Evolutionary conservation across 23 tunicate genomes (phyloP).

Genomic region (Corella eumyota): DNA sequence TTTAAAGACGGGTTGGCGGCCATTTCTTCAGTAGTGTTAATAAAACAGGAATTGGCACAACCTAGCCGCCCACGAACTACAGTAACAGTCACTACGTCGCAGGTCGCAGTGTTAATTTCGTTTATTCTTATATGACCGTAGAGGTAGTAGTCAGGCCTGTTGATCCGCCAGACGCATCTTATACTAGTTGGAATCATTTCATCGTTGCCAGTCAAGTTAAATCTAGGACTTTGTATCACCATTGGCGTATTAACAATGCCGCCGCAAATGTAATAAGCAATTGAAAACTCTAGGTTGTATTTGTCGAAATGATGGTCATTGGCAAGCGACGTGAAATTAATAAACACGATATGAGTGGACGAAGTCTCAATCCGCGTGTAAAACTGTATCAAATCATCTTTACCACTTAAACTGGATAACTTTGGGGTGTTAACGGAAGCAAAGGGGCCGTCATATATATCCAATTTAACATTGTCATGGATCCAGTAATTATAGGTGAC

Average conservation of each 20-base stretch:
- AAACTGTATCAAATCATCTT: too few relatives aligned
- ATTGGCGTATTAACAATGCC: conserved; percentile 3
- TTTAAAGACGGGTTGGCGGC: too few relatives aligned
- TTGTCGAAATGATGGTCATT: too few relatives aligned
- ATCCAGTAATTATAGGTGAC: conserved; percentile 1
- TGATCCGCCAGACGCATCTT: conserved; percentile 17
- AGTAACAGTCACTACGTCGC: conserved; percentile 12
- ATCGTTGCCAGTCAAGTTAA: not conserved
- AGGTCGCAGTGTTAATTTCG: not conserved
- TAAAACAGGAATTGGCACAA: not conserved
- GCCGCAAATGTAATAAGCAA: conserved; percentile 10
- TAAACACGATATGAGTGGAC: conserved; percentile 3
- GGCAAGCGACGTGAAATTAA: conserved; percentile 3
- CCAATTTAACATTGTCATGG: not conserved
- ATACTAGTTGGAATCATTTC: conserved; percentile 1
- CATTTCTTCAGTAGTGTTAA: not conserved
- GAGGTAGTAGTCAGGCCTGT: conserved; percentile 8
- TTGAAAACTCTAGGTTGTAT: not conserved
- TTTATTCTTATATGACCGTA: conserved; percentile 10
- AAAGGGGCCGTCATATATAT: conserved; percentile 8
- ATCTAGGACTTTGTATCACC: conserved; percentile 8
- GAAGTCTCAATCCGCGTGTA: too few relatives aligned
- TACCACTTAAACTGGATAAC: too few relatives aligned
- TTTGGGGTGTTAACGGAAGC: not conserved
- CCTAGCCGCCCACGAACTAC: not conserved